A percentile compares a stretch with the other conserved stretches of the same genome.
phyloP scores from a whole-genome alignment of 2,113 vertebrate species.

The Trogon surrucura region DNA sequence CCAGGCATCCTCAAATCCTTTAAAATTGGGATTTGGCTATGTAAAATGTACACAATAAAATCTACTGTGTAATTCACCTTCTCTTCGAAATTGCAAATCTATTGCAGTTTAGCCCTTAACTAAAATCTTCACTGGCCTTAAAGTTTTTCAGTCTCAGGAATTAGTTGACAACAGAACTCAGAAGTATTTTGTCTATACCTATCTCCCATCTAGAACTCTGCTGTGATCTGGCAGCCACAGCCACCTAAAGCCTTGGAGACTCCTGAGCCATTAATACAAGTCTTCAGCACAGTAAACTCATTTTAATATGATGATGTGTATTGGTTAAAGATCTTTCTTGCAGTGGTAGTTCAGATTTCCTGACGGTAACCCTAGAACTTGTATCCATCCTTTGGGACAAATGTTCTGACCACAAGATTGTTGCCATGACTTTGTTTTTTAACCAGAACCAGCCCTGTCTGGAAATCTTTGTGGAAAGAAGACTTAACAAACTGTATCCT shows the following conservation, averaged over 20 bases:
- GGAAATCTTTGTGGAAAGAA: neutral
- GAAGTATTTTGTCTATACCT: neutral
- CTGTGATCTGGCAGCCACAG: neutral
- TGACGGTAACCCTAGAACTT: neutral
- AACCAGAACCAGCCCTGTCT: neutral
- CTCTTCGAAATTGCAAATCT: neutral
- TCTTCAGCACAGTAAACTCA: neutral
- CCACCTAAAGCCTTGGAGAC: neutral
- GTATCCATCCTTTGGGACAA: neutral
- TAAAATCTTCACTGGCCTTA: neutral
- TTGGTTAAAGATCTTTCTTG: neutral
- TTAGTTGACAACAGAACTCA: neutral
- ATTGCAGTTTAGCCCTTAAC: neutral
- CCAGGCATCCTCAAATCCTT: neutral
- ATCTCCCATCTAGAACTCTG: neutral
- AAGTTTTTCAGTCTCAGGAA: neutral
- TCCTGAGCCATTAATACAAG: neutral
- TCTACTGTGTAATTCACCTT: neutral
- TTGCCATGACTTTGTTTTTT: neutral
- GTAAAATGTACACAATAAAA: neutral
- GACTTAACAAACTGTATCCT: neutral
- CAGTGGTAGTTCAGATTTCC: neutral
- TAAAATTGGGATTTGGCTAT: neutral
- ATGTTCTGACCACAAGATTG: neutral
- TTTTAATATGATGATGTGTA: neutral